Evolutionary conservation across 2,888 invertebrate genomes (phyloP), one percentile per base, ranked within the genome.

Genomic region (Isoperla grammatica): DNA sequence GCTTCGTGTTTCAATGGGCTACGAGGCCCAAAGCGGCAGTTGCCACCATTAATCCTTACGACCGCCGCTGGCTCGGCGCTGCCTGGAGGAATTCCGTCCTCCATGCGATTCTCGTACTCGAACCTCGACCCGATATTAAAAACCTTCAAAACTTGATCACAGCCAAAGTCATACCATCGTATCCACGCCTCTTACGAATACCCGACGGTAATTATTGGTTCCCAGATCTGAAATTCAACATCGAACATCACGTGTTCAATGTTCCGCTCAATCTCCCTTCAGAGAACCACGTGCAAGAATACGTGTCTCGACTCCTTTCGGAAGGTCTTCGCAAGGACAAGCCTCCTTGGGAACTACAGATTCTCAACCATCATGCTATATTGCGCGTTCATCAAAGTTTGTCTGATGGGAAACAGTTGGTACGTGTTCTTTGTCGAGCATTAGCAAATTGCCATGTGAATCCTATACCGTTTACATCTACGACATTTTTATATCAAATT

Each of bases 261-360:
- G 76, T 75, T 2, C 57, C 61, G 63, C 67, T 68, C 37, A 23
- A 15, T 1, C 57, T 57, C n/a, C 39, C 22, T 71, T 69, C 15
- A 50, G 65, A 63, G 60, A n/a, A 59, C 46, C 60, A 66, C 9
- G 59, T 67, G 5, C 68, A 67, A 67, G 70, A 72, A 46, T 78
- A 78, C 65, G 69, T 80, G 6, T 73, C 74, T 1, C 68, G 71
- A 19, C 70, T 78, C 59, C 71, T 79, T 49, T 71, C 70, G 3
- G 71, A 73, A 55, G 73, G 74, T 1, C 67, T 81, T 54, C 68
- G 74, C 0, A 63, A 69, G 13, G 73, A 75, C 17, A 72, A 72
- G 56, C 79, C 81, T 0, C 72, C 79, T 6, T 81, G 81, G 81
- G 79, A 81, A 67, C 71, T 81, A 35, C 76, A 77, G 54, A 73